Conservation (phyloP, 1,140 invertebrate genomes). For the Protaetia brevitarsis region DNA sequence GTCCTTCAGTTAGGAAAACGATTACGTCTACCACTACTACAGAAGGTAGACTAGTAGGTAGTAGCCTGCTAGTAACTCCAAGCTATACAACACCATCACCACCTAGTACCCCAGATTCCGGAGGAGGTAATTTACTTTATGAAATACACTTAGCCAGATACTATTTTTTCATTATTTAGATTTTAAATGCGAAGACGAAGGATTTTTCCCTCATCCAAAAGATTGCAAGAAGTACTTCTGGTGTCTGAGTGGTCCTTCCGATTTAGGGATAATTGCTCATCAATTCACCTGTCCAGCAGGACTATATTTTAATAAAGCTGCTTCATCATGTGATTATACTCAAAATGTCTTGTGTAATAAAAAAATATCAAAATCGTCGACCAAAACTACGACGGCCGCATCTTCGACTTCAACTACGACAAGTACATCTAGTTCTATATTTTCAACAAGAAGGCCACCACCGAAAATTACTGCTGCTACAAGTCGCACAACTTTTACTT, state of each 20-base stretch:
- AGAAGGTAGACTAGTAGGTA: conserved; percentile 48
- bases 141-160: conserved; percentile 12
- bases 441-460: conserved; percentile 42
- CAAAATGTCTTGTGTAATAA: conserved; percentile 78
- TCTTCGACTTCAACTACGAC: conserved; percentile 51
- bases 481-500: conserved; percentile 43
- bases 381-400: conserved; percentile 43
- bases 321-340: conserved; percentile 89
- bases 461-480: conserved; percentile 47
- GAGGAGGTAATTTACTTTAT: conserved; percentile 60
- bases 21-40: conserved; percentile 45
- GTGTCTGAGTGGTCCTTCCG: conserved; percentile 86
- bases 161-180: conserved; percentile 51
- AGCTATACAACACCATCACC: conserved; percentile 72
- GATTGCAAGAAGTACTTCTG: conserved; percentile 95
- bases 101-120: conserved; percentile 86
- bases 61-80: conserved; percentile 46
- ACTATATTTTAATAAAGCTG: conserved; percentile 85
- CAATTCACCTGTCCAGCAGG: conserved; percentile 91
- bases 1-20: conserved; percentile 34
- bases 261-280: conserved; percentile 86
- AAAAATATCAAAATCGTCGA: conserved; percentile 52
- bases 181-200: conserved; percentile 91
- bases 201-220: conserved; percentile 88
- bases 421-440: conserved; percentile 40